Evolutionary conservation across 2,888 invertebrate genomes (phyloP), one percentile per base, ranked within the genome.

Genomic region (Kuschelorhynchus macadamiae): DNA sequence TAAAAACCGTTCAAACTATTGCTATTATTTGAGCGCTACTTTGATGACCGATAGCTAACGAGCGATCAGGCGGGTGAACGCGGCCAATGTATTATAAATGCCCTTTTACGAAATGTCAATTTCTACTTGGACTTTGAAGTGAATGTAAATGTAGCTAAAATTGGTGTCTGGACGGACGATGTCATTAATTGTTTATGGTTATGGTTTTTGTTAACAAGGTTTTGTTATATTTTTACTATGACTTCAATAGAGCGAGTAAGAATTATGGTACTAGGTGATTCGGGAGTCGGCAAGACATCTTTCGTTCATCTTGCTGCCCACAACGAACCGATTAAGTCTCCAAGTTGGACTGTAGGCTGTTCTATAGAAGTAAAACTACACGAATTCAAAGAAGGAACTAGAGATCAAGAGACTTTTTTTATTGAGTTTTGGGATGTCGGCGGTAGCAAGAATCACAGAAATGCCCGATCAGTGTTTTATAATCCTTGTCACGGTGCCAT

Each of bases 391-490:
- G 97, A 97, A 84, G 97, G 97, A 1, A 97, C 96, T 0, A 93
- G 94, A 16, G 90, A 91, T 67, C 97, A 98, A 81, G 92, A 92
- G 76, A 91, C 94, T 3, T 97, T 92, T 82, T 97, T 97, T 82
- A 88, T 98, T 18, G 98, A 99, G 85, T 86, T 98, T 30, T 99
- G 98, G 94, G 99, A 99, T 82, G 90, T 99, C 57, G 98, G 98
- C 3, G 98, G 98, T 0, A 97, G 96, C 72, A 90, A 93, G 72
- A 94, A 91, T 77, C 98, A 99, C 81, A 89, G 93, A 79, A 97
- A 95, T 82, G 93, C 96, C n/a, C 88, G 98, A 78, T 89, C 92
- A 70, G 95, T 98, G 1, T 98, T 98, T 84, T 98, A 98, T 84
- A 92, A 94, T 79, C 93, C 95, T 25, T 93, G 94, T 64, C 94